Evolutionary conservation across 2,797 vertebrate species (phyloP), one percentile per base, ranked within the genome.

Genomic region (Ataeniobius toweri): DNA sequence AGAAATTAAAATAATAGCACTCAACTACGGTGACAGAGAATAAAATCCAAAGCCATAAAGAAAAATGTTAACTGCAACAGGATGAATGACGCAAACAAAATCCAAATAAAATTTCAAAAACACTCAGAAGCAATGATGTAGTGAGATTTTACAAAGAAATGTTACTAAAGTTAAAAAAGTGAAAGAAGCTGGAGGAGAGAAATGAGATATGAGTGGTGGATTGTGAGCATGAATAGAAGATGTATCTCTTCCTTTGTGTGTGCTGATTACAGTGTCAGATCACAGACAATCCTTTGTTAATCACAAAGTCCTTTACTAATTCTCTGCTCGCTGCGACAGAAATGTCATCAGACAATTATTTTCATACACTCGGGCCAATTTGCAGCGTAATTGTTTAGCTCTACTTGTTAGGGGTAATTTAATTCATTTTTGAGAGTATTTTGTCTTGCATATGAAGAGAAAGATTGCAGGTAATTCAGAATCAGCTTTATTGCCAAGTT

Each of bases 211-310:
- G 71, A 78, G 69, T 7, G 76, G 79, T 80, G 80, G 77, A 41
- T 59, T 20, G 67, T 14, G 12, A 14, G 77, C 88, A 90, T 86
- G 86, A 93, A 80, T 77, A 68, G 77, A 31, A 79, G 83, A 87
- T 80, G 58, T 78, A 83, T 85, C 72, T 5, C 18, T 71, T 85
- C 76, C 81, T 89, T 91, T 87, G 86, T 89, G 86, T 89, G 79
- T 20, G 0, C 71, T 91, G 91, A 92, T 93, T 91, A 83, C 84
- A 77, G 74, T 79, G 85, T 91, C 87, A 89, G 85, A 90, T 84
- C 86, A 77, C 78, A 85, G 82, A 78, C 76, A 2, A 77, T 24
- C 59, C 76, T 88, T 88, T 90, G 86, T 88, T 88, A 83, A 86
- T 88, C 80, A 86, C 78, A 48, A 28, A 41, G 78, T 71, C 78